Evolutionary conservation across 2,797 vertebrate genomes (phyloP), one percentile per base, ranked within the genome.

Genomic region (Notoglanidium macrostoma): DNA sequence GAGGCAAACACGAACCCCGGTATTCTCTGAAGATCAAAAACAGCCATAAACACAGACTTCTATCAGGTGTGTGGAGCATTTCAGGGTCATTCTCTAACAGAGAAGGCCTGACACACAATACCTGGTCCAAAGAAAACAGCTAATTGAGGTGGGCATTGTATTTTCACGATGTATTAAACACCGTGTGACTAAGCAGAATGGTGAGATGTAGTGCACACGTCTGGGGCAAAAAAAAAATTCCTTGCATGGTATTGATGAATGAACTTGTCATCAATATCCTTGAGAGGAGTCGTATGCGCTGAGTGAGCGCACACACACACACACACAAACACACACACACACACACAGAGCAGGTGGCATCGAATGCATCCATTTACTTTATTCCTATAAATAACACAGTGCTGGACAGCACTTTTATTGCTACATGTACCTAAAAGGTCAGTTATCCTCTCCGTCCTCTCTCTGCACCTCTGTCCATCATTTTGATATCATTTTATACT

Each of bases 351-450:
- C 32, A 84, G 70, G 82, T 54, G 67, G 54, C 40, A 80, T 61
- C 17, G 76, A 29, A 86, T 54, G 76, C 26, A 84, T 76, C 83
- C 83, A 88, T 87, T 88, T 85, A 88, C 73, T 74, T 85, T 54
- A 72, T 80, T 77, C 15, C 87, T 86, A 90, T 88, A 90, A 89
- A 90, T 90, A 89, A 88, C 80, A 86, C 70, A 44, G 65, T 12
- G 57, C 57, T 85, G 32, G 29, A 1, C 70, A 65, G 82, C 79
- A 88, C 29, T 51, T 65, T 86, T 82, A 78, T 77, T 80, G 86
- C 85, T 73, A 85, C 80, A 72, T 86, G 77, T 78, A 83, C 44
- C 67, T 83, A 23, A 86, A 49, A 54, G 57, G 86, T 74, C 85
- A 73, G 55, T 73, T 77, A 57, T 88, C 68, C 35, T 54, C 44